Evolutionary conservation across 92 coral and sea anemone genomes (phyloP).

Genomic region (Montipora capitata): DNA sequence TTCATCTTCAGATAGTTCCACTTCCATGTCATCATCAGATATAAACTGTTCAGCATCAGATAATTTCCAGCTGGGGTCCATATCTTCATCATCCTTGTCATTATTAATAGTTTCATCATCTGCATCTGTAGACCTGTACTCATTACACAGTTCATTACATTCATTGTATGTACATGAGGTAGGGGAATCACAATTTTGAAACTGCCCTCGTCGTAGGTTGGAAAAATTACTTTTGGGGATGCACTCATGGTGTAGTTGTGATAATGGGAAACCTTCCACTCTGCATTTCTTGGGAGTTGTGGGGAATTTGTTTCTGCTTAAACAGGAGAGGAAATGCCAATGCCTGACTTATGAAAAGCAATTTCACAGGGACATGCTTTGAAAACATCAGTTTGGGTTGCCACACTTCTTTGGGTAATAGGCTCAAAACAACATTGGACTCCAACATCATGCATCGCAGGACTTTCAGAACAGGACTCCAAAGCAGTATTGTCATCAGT

Average conservation of each 20-base stretch:
- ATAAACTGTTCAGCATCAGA: neutral
- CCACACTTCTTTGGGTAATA: neutral
- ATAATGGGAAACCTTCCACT: too few relatives aligned
- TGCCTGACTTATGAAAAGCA: neutral
- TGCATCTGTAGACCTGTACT: neutral
- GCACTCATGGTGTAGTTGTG: too few relatives aligned
- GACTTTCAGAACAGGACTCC: conserved; percentile 16
- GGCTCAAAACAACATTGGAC: conserved; percentile 21
- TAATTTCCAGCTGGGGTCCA: conserved; percentile 21
- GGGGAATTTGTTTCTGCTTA: neutral
- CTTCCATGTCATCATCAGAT: conserved; percentile 9
- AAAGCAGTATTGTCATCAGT: neutral
- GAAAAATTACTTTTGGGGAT: too few relatives aligned
- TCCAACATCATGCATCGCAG: conserved; percentile 5
- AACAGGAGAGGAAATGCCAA: neutral
- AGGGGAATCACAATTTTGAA: neutral
- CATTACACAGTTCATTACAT: neutral
- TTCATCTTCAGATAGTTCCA: conserved; percentile 13
- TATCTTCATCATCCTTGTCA: conserved; percentile 20
- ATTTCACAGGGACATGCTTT: neutral
- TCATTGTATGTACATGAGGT: neutral
- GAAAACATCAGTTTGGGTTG: conserved; percentile 9
- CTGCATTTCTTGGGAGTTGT: neutral
- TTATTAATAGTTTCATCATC: conserved; percentile 13
- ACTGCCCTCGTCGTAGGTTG: too few relatives aligned